Conservation (phyloP, 2,888 invertebrate genomes). For the Actias luna region DNA sequence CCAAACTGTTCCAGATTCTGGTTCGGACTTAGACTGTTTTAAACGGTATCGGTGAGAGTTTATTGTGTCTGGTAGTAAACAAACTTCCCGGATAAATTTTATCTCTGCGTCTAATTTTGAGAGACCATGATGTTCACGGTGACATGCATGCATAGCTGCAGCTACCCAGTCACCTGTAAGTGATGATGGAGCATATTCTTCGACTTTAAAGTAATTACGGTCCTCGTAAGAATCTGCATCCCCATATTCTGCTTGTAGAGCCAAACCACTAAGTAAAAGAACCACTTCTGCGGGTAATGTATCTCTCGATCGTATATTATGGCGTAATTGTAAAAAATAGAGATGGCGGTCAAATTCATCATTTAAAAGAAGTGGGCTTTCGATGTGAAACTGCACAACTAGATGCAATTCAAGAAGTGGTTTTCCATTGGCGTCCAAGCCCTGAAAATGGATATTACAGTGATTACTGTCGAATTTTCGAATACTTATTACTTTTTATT, state of each 20-base stretch:
- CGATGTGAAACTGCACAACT: conserved; percentile 96
- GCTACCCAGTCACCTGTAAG: conserved; percentile 83
- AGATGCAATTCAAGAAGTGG: conserved; percentile 94
- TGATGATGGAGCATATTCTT: conserved; percentile 90
- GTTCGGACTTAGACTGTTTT: conserved; percentile 88
- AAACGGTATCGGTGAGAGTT: conserved; percentile 95
- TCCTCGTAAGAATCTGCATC: conserved; percentile 82
- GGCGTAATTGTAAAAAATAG: conserved; percentile 96
- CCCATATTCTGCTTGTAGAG: conserved; percentile 96
- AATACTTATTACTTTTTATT: neutral
- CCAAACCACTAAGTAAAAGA: conserved; percentile 92
- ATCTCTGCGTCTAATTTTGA: conserved; percentile 91
- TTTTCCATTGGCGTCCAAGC: conserved; percentile 93
- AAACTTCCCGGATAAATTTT: conserved; percentile 94
- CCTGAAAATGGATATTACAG: conserved; percentile 77
- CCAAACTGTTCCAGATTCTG: conserved; percentile 90
- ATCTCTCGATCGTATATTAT: conserved; percentile 90
- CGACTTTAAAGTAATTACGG: conserved; percentile 86
- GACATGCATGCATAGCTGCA: conserved; percentile 87
- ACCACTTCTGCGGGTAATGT: conserved; percentile 83
- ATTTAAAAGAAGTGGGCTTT: conserved; percentile 93
- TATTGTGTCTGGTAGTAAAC: conserved; percentile 90
- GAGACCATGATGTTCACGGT: conserved; percentile 90
- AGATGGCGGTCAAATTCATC: conserved; percentile 96
- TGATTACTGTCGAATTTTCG: neutral